Percentiles rank a stretch among this genome's conserved stretches.
These are phyloP conservation scores for Melanotaenia trifasciata DNA, from an alignment of 2,797 vertebrate species.

Conservation along the genomic window DNA sequence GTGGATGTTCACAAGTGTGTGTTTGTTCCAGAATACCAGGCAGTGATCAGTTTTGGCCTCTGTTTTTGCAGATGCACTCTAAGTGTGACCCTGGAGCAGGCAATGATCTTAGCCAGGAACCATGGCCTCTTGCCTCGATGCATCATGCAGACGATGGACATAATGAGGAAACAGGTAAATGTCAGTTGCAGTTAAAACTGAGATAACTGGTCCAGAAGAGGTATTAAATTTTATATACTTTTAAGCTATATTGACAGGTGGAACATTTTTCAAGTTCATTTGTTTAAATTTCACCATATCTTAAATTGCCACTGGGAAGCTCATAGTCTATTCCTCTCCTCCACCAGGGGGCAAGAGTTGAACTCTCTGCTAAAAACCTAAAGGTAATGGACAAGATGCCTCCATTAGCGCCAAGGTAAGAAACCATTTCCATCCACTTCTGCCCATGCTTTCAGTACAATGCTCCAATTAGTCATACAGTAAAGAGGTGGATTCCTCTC, in stretches of 20 bases:
- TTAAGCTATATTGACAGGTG: not conserved
- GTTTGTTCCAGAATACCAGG: conserved; percentile 1
- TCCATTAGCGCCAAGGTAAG: conserved; percentile 91
- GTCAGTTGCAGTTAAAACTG: not conserved
- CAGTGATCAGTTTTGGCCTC: conserved; percentile 3
- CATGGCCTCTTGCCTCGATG: conserved; percentile 95
- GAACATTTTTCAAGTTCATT: not conserved
- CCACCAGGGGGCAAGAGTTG: conserved; percentile 93
- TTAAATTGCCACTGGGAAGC: not conserved
- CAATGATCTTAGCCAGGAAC: conserved; percentile 92
- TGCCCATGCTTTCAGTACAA: conserved; percentile 2
- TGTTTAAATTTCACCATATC: not conserved
- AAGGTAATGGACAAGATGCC: conserved; percentile 98
- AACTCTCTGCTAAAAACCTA: conserved; percentile 97
- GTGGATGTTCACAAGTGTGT: not conserved
- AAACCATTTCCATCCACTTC: conserved; percentile 6
- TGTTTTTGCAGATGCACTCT: conserved; percentile 88
- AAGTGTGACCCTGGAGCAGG: conserved; percentile 94
- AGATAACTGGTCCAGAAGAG: no score
- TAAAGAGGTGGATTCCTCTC: conserved; percentile 1
- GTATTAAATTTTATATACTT: not conserved
- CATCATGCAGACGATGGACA: conserved; percentile 98
- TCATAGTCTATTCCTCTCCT: conserved; percentile 34
- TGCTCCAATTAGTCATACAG: conserved; percentile 2
- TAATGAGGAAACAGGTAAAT: conserved; percentile 97